Evolutionary conservation across 2,113 vertebrate genomes (phyloP).

Genomic region (Pseudopipra pipra): DNA sequence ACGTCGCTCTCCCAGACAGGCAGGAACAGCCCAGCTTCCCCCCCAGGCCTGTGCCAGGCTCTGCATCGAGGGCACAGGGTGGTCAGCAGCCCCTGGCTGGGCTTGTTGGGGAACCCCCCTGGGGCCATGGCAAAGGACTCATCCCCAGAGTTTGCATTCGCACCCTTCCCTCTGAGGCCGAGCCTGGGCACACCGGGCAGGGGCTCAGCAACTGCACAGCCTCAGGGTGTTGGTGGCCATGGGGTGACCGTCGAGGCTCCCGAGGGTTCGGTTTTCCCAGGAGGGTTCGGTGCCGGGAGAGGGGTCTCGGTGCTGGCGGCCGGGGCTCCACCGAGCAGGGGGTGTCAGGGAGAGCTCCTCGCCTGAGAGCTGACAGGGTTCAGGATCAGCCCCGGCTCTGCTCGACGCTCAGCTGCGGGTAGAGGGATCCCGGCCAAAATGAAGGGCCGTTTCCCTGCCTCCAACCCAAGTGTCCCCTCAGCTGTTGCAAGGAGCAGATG

Average conservation of each 20-base stretch:
- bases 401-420: not conserved
- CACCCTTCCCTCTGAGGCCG: not conserved
- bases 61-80: fast-evolving
- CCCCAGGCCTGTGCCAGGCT: fast-evolving
- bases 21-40: not conserved
- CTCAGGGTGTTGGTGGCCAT: fast-evolving
- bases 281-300: not conserved
- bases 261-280: not conserved
- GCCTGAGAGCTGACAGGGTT: not conserved
- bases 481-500: not conserved
- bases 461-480: fast-evolving
- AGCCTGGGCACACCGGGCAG: fast-evolving
- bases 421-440: not conserved
- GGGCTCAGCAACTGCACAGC: not conserved
- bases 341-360: not conserved
- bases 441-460: not conserved
- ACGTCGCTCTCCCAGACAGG: not conserved
- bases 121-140: too few relatives aligned
- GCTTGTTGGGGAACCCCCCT: fast-evolving
- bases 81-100: fast-evolving
- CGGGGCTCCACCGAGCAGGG: fast-evolving
- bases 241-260: fast-evolving
- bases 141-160: not conserved
- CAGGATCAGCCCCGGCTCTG: not conserved
- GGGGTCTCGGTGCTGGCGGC: fast-evolving